A percentile compares a stretch with the other conserved stretches of the same genome.
Conservation (phyloP, 2,888 invertebrate genomes). For the Deladenus siricidicola region DNA sequence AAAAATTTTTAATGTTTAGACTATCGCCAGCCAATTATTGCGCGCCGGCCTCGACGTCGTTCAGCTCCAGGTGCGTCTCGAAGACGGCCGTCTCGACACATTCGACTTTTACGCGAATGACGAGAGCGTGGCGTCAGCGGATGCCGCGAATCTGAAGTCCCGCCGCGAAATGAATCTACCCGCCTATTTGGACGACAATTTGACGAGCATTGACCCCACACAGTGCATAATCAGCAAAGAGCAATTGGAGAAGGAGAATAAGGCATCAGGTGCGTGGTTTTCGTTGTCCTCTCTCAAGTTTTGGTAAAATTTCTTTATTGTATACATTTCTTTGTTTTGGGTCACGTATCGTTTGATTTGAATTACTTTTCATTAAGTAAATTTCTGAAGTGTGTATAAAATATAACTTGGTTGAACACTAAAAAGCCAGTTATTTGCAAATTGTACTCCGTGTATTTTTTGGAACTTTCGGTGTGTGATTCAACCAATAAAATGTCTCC, state of each 20-base stretch:
- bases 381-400: no score
- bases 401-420: no score
- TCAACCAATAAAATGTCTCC: not conserved
- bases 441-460: no score
- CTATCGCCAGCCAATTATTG: constrained; percentile 1
- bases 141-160: not conserved
- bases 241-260: constrained; percentile 1
- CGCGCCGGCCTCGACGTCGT: not conserved
- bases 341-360: not conserved
- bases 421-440: no score
- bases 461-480: not conserved
- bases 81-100: constrained; percentile 1
- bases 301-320: not conserved
- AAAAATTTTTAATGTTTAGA: not conserved
- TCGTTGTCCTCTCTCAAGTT: constrained; percentile 5
- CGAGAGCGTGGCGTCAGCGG: not conserved
- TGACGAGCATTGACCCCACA: not conserved
- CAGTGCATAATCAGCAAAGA: constrained; percentile 8
- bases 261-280: not conserved
- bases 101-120: constrained; percentile 2
- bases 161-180: not conserved
- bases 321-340: not conserved
- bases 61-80: not conserved
- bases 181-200: constrained; percentile 5
- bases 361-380: no score